Evolutionary conservation across 2,888 invertebrate genomes (phyloP).

Genomic region (Lottia scabra): DNA sequence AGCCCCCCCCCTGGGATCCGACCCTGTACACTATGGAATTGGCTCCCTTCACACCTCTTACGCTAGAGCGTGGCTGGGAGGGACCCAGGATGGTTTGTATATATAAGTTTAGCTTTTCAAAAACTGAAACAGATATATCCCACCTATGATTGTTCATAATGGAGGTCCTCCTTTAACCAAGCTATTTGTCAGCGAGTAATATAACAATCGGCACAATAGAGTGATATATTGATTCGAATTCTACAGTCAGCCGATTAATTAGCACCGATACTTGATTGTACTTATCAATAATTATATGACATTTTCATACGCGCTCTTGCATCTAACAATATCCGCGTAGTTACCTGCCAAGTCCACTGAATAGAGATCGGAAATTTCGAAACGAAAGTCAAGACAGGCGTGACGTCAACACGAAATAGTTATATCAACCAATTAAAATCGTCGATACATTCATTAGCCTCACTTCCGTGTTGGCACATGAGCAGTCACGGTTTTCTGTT

Average conservation of each 20-base stretch:
- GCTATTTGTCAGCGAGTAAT: no score
- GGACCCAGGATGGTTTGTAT: no score
- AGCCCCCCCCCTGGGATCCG: no score
- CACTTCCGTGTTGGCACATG: constrained; percentile 21
- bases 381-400: constrained; percentile 17
- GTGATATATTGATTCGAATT: background rate
- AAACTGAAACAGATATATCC: no score
- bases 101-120: no score
- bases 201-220: background rate
- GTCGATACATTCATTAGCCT: constrained; percentile 26
- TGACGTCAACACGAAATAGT: constrained; percentile 23
- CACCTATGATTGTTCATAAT: no score
- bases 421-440: constrained; percentile 24
- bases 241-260: background rate
- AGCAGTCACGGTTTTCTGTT: constrained; percentile 21
- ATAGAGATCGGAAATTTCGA: constrained; percentile 17
- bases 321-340: background rate
- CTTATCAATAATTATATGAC: constrained; percentile 1
- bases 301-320: background rate
- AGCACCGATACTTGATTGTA: background rate
- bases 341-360: background rate
- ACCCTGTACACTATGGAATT: no score
- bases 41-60: no score
- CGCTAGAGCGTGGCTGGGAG: no score
- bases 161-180: no score